Conservation (phyloP, 2,888 invertebrate genomes). For the Andrena haemorrhoa region DNA sequence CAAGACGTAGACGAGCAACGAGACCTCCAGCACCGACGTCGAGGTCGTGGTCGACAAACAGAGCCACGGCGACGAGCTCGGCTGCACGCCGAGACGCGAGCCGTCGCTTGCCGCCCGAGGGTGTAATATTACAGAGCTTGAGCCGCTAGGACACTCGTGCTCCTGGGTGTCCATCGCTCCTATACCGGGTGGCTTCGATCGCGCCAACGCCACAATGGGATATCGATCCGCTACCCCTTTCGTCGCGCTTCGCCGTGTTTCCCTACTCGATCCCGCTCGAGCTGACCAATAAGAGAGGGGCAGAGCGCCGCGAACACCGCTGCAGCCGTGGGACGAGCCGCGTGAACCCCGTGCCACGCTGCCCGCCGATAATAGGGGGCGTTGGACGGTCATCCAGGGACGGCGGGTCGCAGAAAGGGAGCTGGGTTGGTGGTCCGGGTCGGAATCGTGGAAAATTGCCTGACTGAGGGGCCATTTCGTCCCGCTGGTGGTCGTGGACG, state of each 20-base stretch:
- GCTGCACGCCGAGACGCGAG: conserved; percentile 62
- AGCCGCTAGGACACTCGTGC: conserved; percentile 74
- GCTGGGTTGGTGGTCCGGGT: background rate
- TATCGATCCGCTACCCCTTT: conserved; percentile 52
- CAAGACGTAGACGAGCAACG: conserved; percentile 26
- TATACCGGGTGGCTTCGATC: conserved; percentile 76
- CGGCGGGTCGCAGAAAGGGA: background rate
- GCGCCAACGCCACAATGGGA: conserved; percentile 18
- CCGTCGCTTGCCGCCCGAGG: conserved; percentile 72
- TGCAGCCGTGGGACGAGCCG: background rate
- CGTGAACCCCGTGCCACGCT: background rate
- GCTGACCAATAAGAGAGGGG: conserved; percentile 45
- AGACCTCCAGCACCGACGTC: conserved; percentile 25
- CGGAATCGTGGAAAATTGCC: conserved; percentile 43
- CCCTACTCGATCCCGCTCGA: conserved; percentile 23
- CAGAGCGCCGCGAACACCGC: background rate
- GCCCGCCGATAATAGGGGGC: conserved; percentile 7
- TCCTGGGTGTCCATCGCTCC: conserved; percentile 77
- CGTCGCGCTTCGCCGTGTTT: conserved; percentile 7
- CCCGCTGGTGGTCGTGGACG: conserved; percentile 26
- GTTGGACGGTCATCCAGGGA: conserved; percentile 16
- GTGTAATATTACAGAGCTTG: conserved; percentile 82
- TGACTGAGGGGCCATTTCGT: background rate
- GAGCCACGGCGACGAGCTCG: conserved; percentile 48
- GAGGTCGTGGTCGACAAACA: conserved; percentile 18